Conservation (phyloP, 2,888 invertebrate species). For the Eupelmus urozonus region DNA sequence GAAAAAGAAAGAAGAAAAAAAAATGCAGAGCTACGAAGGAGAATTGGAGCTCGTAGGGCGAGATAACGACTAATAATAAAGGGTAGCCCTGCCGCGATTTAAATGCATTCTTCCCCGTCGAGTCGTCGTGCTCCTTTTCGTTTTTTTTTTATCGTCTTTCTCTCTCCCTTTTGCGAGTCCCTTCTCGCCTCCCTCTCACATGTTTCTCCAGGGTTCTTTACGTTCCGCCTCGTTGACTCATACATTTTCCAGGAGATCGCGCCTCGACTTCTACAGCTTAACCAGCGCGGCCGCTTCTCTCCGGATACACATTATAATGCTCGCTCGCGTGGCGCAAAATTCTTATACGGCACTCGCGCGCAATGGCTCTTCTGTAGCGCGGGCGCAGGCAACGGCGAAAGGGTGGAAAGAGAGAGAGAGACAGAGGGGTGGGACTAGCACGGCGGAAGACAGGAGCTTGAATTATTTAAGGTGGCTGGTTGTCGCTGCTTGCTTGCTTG, state of each 20-base stretch:
- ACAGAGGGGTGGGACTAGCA: not conserved
- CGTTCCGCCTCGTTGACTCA: slow-evolving; percentile 54
- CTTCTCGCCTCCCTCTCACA: not conserved
- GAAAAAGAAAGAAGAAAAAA: not conserved
- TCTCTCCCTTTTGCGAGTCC: not conserved
- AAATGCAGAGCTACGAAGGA: too few relatives aligned
- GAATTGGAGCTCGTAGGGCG: not conserved
- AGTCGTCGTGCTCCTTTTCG: not conserved
- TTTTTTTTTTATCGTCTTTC: not conserved
- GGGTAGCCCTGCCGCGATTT: not conserved
- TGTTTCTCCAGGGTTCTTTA: slow-evolving; percentile 6
- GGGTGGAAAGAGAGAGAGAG: not conserved
- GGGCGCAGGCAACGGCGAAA: not conserved
- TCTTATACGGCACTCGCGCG: slow-evolving; percentile 37
- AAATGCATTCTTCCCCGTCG: not conserved
- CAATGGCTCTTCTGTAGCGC: slow-evolving; percentile 7
- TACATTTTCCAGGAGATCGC: slow-evolving; percentile 63
- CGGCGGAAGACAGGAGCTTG: slow-evolving; percentile 61
- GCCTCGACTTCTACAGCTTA: slow-evolving; percentile 49
- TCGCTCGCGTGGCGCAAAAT: slow-evolving; percentile 41
- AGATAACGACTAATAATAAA: slow-evolving; percentile 37
- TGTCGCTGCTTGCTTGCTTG: too few relatives aligned
- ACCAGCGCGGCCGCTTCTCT: not conserved
- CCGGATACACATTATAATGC: slow-evolving; percentile 44
- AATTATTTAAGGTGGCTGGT: slow-evolving; percentile 65